phyloP scores from a whole-genome alignment of 2,797 vertebrate species.

The Coendou prehensilis region DNA sequence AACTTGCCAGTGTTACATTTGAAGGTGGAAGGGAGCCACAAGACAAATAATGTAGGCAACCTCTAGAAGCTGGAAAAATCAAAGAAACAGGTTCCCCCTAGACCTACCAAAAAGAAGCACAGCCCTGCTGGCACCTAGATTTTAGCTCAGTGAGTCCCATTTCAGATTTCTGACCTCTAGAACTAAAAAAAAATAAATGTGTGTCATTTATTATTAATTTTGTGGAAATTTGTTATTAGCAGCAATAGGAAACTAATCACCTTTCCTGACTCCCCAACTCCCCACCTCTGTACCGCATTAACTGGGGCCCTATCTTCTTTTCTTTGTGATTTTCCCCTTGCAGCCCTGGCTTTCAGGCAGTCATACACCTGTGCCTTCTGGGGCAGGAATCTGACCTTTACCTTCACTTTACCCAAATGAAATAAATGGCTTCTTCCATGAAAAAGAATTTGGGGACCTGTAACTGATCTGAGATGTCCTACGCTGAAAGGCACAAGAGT shows the following conservation, averaged over 20 bases:
- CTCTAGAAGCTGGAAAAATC: neutral
- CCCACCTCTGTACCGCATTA: neutral
- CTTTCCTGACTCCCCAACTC: neutral
- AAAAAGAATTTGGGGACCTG: neutral
- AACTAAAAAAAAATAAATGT: neutral
- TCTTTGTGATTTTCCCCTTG: neutral
- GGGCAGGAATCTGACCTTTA: neutral
- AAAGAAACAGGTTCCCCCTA: neutral
- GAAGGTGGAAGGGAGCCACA: neutral
- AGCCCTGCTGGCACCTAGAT: neutral
- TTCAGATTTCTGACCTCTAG: neutral
- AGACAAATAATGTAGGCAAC: neutral
- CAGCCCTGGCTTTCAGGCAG: neutral
- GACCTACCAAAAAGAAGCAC: neutral
- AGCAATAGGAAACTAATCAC: neutral
- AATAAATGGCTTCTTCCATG: slow-evolving; percentile 22
- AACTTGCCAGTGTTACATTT: neutral
- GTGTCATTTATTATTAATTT: neutral
- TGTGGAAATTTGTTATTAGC: neutral
- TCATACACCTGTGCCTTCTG: neutral
- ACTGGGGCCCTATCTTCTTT: neutral
- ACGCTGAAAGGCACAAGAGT: neutral
- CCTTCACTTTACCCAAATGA: neutral
- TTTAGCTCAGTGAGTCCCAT: neutral
- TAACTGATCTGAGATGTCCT: neutral